phyloP scores from a whole-genome alignment of 2,888 invertebrate genomes.

The Stenodema calcarata region DNA sequence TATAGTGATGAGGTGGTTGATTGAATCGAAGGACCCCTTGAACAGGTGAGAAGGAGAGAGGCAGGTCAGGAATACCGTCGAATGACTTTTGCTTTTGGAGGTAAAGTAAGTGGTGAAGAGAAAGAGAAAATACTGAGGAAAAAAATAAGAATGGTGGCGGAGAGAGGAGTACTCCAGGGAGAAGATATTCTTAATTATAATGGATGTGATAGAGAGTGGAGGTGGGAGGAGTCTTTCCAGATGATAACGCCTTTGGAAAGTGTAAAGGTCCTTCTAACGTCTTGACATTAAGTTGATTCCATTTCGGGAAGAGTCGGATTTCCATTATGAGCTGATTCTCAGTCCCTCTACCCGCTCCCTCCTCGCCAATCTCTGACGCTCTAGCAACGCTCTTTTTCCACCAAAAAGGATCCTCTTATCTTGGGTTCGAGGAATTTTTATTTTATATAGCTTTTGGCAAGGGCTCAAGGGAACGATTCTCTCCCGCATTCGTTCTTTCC shows the following conservation, averaged over 20 bases:
- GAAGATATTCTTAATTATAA: constrained; percentile 4
- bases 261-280: background rate
- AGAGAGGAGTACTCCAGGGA: background rate
- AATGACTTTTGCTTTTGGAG: background rate
- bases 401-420: constrained; percentile 6
- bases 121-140: background rate
- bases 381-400: background rate
- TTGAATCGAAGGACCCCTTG: background rate
- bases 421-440: constrained; percentile 17
- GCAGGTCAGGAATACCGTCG: background rate
- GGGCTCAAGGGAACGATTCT: background rate
- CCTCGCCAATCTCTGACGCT: background rate
- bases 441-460: constrained; percentile 15
- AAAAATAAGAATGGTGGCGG: background rate
- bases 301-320: constrained; percentile 24
- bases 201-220: background rate
- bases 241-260: constrained; percentile 16
- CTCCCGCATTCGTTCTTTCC: background rate
- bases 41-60: background rate
- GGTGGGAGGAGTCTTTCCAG: background rate
- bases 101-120: background rate
- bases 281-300: constrained; percentile 20
- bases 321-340: constrained; percentile 18
- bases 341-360: background rate
- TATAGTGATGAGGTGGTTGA: background rate